A percentile compares a stretch with the other conserved stretches of the same genome.
Evolutionary conservation across 2,888 invertebrate genomes (phyloP).

Genomic region (Hypselothyrea guttata): DNA sequence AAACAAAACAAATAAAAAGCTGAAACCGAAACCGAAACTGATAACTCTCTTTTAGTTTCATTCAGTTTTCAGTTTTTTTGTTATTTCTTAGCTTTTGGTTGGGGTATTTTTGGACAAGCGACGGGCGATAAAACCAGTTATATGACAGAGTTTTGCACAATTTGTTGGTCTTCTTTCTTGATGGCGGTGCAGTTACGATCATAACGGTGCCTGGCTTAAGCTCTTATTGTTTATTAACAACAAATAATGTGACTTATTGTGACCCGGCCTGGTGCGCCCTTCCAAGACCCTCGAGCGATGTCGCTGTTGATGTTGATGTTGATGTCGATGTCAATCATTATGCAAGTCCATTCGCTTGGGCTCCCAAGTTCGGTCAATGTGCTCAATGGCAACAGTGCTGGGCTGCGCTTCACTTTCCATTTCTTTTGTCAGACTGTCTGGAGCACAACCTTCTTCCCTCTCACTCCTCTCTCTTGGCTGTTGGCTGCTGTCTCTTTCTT

Average conservation of each 20-base stretch:
- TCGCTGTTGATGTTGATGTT: neutral
- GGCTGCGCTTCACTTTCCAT: slow-evolving; percentile 46
- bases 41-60: slow-evolving; percentile 21
- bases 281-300: neutral
- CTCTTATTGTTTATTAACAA: slow-evolving; percentile 65
- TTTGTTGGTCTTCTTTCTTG: slow-evolving; percentile 22
- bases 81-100: slow-evolving; percentile 17
- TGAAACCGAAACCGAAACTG: slow-evolving; percentile 1
- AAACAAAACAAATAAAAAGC: neutral
- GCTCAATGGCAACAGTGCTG: slow-evolving; percentile 41
- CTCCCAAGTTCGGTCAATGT: slow-evolving; percentile 56
- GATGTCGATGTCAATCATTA: slow-evolving; percentile 65
- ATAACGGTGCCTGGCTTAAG: slow-evolving; percentile 55
- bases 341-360: slow-evolving; percentile 49
- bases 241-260: slow-evolving; percentile 38
- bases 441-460: slow-evolving; percentile 6
- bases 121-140: slow-evolving; percentile 44
- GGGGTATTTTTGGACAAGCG: slow-evolving; percentile 17
- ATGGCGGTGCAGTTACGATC: slow-evolving; percentile 49
- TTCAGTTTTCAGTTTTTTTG: slow-evolving; percentile 22
- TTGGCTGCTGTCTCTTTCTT: slow-evolving; percentile 1
- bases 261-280: neutral
- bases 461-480: neutral
- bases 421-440: slow-evolving; percentile 58
- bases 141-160: slow-evolving; percentile 60